phyloP scores from a whole-genome alignment of 2,113 vertebrate genomes.

The Mionectes macconnelli region DNA sequence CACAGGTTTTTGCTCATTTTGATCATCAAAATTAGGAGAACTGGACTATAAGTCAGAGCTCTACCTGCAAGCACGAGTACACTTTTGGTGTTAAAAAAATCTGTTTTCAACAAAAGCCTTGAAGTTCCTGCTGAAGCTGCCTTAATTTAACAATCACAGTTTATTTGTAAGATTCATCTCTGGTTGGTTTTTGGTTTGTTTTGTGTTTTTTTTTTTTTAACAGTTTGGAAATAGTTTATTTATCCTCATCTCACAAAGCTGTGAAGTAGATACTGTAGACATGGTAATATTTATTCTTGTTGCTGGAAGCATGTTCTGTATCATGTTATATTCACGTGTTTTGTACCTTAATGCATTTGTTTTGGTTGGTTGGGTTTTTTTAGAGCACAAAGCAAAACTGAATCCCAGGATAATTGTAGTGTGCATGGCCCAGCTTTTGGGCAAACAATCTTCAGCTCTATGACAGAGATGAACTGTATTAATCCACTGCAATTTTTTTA shows the following conservation, averaged over 20 bases:
- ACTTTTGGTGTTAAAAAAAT: background rate
- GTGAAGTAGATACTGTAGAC: slow-evolving; percentile 46
- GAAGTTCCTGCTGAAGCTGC: slow-evolving; percentile 69
- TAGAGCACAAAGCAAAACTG: slow-evolving; percentile 66
- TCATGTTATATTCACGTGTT: slow-evolving; percentile 17
- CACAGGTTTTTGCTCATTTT: background rate
- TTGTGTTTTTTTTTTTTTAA: background rate
- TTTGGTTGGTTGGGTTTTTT: background rate
- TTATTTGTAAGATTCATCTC: slow-evolving; percentile 40
- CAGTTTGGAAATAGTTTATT: slow-evolving; percentile 39
- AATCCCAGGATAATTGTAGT: slow-evolving; percentile 16
- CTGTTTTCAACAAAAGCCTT: slow-evolving; percentile 50
- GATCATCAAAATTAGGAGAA: background rate
- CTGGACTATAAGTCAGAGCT: background rate
- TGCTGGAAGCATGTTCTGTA: slow-evolving; percentile 52
- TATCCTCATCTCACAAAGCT: slow-evolving; percentile 47
- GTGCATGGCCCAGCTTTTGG: background rate
- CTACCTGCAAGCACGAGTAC: background rate
- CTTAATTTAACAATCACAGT: slow-evolving; percentile 69
- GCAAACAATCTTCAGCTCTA: background rate
- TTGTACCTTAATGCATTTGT: slow-evolving; percentile 44
- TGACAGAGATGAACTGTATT: background rate
- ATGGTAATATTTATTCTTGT: slow-evolving; percentile 51
- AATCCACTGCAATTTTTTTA: background rate
- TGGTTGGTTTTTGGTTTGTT: background rate